These are phyloP conservation scores for Peromyscus nudipes DNA, from an alignment of 2,797 vertebrate genomes.

Conservation along the genomic window DNA sequence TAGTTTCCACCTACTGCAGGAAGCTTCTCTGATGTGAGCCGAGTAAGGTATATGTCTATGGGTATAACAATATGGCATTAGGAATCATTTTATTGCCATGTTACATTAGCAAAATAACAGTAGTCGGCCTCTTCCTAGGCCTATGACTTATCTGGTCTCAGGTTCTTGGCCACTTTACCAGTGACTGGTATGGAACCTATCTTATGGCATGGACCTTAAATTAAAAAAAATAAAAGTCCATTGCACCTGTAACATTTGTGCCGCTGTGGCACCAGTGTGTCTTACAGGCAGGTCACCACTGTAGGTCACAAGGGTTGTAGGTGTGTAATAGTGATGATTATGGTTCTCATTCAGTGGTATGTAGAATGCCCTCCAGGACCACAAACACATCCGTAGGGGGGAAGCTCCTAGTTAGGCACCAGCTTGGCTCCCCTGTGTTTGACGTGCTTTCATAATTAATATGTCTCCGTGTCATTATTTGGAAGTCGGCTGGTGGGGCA, in stretches of 20 bases:
- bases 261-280: not conserved
- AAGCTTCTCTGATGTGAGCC: not conserved
- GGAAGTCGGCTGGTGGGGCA: too few relatives aligned
- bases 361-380: not conserved
- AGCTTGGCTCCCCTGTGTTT: not conserved
- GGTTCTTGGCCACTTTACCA: not conserved
- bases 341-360: not conserved
- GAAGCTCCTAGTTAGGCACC: not conserved
- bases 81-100: not conserved
- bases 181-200: not conserved
- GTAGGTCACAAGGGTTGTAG: not conserved
- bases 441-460: too few relatives aligned
- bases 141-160: not conserved
- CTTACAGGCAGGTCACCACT: not conserved
- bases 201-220: not conserved
- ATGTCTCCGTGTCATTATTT: too few relatives aligned
- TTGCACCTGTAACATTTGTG: not conserved
- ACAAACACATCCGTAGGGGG: not conserved
- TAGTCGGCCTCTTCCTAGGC: not conserved
- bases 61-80: not conserved
- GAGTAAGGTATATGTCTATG: not conserved
- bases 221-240: not conserved
- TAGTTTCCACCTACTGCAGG: not conserved
- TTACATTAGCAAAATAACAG: not conserved
- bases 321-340: not conserved